phyloP scores from a whole-genome alignment of 2,888 invertebrate genomes.

The Malthinus flaveolus region DNA sequence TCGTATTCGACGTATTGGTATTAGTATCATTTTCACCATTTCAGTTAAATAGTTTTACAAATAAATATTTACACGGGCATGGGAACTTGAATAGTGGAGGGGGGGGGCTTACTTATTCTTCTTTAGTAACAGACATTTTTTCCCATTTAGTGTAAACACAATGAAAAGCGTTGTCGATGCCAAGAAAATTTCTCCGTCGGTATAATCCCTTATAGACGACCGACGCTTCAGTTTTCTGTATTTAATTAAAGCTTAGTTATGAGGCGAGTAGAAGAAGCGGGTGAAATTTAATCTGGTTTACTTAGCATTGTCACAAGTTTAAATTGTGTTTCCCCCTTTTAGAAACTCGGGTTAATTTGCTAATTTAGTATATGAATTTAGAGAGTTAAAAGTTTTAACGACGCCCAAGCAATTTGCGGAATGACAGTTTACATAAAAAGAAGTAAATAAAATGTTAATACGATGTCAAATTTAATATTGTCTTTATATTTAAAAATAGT shows the following conservation, averaged over 20 bases:
- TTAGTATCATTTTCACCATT: background rate
- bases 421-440: conserved; percentile 14
- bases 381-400: conserved; percentile 24
- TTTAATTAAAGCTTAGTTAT: conserved; percentile 45
- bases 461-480: background rate
- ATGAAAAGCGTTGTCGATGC: conserved; percentile 10
- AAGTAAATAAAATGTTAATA: conserved; percentile 11
- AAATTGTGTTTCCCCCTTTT: conserved; percentile 42
- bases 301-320: conserved; percentile 51
- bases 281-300: conserved; percentile 52
- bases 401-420: conserved; percentile 19
- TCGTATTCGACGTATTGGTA: too few relatives aligned
- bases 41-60: too few relatives aligned
- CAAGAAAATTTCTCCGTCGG: conserved; percentile 28
- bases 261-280: conserved; percentile 39
- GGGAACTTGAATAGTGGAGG: too few relatives aligned
- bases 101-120: too few relatives aligned
- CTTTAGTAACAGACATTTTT: too few relatives aligned
- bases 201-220: conserved; percentile 10
- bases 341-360: conserved; percentile 38
- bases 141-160: background rate
- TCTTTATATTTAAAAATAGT: conserved; percentile 1
- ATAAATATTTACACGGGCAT: too few relatives aligned
- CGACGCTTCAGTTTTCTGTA: conserved; percentile 41
- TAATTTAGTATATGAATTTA: conserved; percentile 45